A percentile compares a stretch with the other conserved stretches of the same genome.
These are phyloP conservation scores for Cantharis flavilabris DNA, from an alignment of 2,888 invertebrate genomes.

Conservation along the genomic window DNA sequence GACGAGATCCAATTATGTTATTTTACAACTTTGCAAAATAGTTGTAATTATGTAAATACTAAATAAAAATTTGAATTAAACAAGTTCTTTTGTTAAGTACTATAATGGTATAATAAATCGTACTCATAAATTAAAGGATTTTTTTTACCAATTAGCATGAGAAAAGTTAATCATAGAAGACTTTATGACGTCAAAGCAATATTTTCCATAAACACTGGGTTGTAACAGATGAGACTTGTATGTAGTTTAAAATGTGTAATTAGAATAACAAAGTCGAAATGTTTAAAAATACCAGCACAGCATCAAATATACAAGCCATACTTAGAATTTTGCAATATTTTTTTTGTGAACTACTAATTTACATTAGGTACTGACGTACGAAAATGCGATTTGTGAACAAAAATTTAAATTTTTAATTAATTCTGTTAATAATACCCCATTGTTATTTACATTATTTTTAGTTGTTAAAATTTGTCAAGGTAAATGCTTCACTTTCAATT, in stretches of 20 bases:
- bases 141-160: background rate
- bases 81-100: too few species aligned
- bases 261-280: background rate
- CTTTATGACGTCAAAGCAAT: background rate
- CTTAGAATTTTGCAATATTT: background rate
- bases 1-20: too few species aligned
- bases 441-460: background rate
- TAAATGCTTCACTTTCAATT: background rate
- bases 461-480: too few species aligned
- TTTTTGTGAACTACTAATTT: too few species aligned
- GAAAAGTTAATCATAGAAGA: background rate
- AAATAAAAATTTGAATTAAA: too few species aligned
- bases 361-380: background rate
- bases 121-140: background rate
- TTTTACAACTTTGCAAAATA: too few species aligned
- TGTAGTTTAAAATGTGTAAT: background rate
- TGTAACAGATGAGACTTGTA: background rate
- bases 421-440: background rate
- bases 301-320: background rate
- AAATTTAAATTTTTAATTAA: background rate
- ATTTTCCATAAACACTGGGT: background rate
- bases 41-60: too few species aligned
- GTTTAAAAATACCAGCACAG: background rate
- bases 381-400: background rate
- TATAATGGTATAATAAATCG: background rate